Evolutionary conservation across 23 tunicate genomes (phyloP).

Genomic region (Ascidia mentula): DNA sequence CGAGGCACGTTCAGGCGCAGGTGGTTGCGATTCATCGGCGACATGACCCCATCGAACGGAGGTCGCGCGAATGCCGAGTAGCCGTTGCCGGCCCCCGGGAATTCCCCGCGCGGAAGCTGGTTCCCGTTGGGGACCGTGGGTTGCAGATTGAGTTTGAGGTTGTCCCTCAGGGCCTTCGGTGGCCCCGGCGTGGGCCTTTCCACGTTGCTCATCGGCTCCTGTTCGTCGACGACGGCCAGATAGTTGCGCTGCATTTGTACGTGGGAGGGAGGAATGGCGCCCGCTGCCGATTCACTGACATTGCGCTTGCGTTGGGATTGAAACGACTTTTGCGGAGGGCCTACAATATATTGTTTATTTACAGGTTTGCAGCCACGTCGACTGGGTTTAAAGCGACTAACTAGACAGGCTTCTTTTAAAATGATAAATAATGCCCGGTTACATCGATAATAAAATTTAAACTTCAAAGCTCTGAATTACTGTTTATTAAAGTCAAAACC

Average conservation of each 20-base stretch:
- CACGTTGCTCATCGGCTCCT: background rate
- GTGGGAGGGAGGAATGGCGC: background rate
- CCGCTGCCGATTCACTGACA: conserved; percentile 1
- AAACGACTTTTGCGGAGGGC: background rate
- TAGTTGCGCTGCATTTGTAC: background rate
- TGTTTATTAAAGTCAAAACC: too few species aligned
- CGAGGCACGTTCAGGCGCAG: conserved; percentile 9
- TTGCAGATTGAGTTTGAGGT: background rate
- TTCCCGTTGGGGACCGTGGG: background rate
- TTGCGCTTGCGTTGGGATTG: background rate
- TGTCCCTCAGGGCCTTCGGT: background rate
- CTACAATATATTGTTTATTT: background rate
- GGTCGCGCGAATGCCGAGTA: background rate
- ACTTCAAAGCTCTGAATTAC: too few species aligned
- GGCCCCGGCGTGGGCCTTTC: background rate
- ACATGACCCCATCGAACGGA: background rate
- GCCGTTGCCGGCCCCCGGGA: background rate
- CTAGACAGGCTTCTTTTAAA: too few species aligned
- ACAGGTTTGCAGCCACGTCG: background rate
- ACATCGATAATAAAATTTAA: too few species aligned
- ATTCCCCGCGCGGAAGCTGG: background rate
- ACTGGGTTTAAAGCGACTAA: too few species aligned
- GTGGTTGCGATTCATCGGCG: background rate
- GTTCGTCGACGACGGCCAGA: background rate
- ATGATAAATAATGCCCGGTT: too few species aligned